Evolutionary conservation across 2,113 vertebrate species (phyloP).

Genomic region (Dipodomys ordii): DNA sequence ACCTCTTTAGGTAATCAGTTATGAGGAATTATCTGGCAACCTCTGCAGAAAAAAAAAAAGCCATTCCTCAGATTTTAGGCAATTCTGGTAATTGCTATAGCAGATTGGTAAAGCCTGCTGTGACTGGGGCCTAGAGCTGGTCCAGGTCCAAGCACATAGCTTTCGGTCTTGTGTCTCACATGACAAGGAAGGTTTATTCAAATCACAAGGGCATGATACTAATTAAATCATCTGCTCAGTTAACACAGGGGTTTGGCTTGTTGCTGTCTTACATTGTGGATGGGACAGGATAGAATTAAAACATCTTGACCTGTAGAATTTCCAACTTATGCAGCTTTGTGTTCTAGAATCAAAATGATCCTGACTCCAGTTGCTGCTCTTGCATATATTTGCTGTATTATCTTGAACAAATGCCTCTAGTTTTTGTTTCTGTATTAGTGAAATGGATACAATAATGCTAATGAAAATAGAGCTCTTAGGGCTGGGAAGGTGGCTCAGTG

Average conservation of each 20-base stretch:
- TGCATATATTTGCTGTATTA: background rate
- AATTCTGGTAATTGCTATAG: background rate
- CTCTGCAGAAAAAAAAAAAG: background rate
- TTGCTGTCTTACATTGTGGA: background rate
- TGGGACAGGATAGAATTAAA: background rate
- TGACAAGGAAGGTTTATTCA: background rate
- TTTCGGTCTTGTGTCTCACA: background rate
- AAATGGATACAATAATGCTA: background rate
- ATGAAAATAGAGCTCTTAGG: background rate
- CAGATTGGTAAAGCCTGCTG: background rate
- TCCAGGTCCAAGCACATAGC: accelerated
- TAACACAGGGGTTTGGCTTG: background rate
- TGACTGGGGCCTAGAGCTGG: background rate
- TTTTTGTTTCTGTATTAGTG: background rate
- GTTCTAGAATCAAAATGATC: background rate
- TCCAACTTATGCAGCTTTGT: background rate
- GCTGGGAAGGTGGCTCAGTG: no score
- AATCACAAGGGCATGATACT: background rate
- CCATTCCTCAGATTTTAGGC: conserved; percentile 35
- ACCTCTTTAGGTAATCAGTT: conserved; percentile 17
- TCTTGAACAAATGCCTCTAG: background rate
- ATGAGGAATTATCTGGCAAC: conserved; percentile 4
- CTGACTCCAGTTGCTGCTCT: background rate
- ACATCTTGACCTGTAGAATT: background rate
- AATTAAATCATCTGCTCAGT: background rate